Base-by-base conservation (phyloP, 37 sponge, comb jelly and placozoan species). In the Mnemiopsis leidyi region DNA sequence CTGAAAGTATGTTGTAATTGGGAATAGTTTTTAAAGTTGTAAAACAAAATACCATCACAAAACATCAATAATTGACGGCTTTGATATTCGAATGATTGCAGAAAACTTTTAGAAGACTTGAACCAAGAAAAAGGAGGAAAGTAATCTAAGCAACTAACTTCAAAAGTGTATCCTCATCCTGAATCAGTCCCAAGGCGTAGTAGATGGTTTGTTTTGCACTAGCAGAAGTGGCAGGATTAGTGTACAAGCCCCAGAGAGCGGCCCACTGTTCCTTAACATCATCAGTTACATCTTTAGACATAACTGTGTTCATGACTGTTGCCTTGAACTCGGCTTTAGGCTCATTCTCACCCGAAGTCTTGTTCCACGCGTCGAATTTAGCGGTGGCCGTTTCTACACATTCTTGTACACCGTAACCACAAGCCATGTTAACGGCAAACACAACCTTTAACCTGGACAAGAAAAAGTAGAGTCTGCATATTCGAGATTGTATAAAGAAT, bases 231-330 rank as follows among this genome's bases (percentile, higher is more conserved):
- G 39, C 33, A 23, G 95, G 38, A 9, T n/a, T 93, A 36, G 39
- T 38, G 92, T 95, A 97, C 38, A 82, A 28, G 0, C 73, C 28
- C 97, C 97, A 98, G 34, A 98, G 69, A 75, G 92, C 96, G 36
- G 97, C 82, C 99, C 99, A 98, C 23, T 96, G 96, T 9, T 48
- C 76, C 48, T 94, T 93, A 0, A 92, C 93, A 0, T 97, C 99
- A 83, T 83, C 36, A 0, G 28, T 29, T 32, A 18, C 0, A 1
- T 85, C 28, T 0, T 0, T 0, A 39, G n/a, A 40, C 90, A 85
- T 85, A 13, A 85, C 90, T 13, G 90, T 40, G 40, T 85, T 85
- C 13, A 85, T 39, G 48, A 85, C 39, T 16, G 90, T 85, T 16
- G 28, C 29, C 35, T 33, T 38, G 48, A 85, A 85, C 38, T 85